These are phyloP conservation scores for Chunga burmeisteri DNA, from an alignment of 2,113 vertebrate species.

Conservation along the genomic window DNA sequence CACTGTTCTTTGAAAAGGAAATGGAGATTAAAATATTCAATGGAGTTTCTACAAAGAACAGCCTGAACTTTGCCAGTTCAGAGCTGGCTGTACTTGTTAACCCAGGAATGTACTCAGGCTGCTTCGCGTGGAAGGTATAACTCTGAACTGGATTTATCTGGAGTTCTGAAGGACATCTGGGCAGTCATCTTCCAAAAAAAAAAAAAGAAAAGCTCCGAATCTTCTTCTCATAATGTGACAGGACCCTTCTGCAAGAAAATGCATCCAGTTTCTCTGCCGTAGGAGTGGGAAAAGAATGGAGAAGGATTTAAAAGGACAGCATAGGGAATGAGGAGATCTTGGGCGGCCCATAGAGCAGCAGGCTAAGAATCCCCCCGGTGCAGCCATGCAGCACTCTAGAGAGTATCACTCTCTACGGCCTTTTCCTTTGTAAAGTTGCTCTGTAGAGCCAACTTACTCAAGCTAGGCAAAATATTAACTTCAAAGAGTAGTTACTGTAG, in stretches of 20 bases:
- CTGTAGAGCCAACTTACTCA: neutral
- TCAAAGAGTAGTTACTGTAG: constrained; percentile 6
- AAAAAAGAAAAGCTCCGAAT: neutral
- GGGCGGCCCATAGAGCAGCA: neutral
- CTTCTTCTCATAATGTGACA: neutral
- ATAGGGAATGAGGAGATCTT: neutral
- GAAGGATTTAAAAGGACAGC: neutral
- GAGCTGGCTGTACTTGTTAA: constrained; percentile 54
- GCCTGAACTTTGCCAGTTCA: constrained; percentile 53
- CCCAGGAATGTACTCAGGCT: constrained; percentile 52
- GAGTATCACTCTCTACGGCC: neutral
- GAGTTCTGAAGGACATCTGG: neutral
- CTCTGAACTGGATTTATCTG: neutral
- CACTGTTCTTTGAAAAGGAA: constrained; percentile 36
- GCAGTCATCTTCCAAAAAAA: neutral
- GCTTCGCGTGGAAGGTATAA: neutral
- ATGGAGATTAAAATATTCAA: constrained; percentile 43
- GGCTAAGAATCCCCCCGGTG: neutral
- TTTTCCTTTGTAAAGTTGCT: neutral
- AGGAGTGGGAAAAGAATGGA: neutral
- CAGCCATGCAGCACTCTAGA: neutral
- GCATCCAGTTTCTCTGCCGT: neutral
- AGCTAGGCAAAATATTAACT: neutral
- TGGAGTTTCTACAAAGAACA: constrained; percentile 52
- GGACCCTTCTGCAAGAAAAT: neutral